Evolutionary conservation across 2,113 vertebrate species (phyloP), one percentile per base, ranked within the genome.

Genomic region (Paracanthobrama guichenoti): DNA sequence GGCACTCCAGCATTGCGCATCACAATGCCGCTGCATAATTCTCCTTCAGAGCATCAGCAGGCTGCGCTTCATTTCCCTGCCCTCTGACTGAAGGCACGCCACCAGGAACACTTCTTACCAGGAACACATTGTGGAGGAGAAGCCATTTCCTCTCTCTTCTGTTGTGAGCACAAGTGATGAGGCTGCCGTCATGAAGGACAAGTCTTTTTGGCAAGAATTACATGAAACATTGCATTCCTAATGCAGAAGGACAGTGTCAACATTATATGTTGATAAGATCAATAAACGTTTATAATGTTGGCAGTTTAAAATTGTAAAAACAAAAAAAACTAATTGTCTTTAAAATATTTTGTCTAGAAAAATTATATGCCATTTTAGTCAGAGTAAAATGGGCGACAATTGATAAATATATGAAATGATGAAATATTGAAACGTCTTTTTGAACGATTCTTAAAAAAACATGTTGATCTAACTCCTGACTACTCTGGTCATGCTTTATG

Each of bases 1-100:
- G 82, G 84, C 86, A 81, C 82, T 81, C 85, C 83, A 87, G 66
- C 69, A 42, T 64, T 80, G 71, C 42, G 60, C 79, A 84, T 74
- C 64, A 82, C 88, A 77, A 84, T 79, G 22, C 69, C 62, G 53
- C 84, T 86, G 85, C 85, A 85, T 87, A 81, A 87, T 85, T 82
- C 69, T 48, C 78, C 76, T 88, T 24, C 71, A 74, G 67, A 81
- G 88, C 85, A 86, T 83, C 82, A 72, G 79, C 59, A 85, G 72
- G 79, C 69, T 42, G 66, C 39, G 57, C 55, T 84, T 79, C 53
- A 50, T 64, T 83, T 85, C 39, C 28, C 77, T 22, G 35, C 48
- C 44, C 26, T 79, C 35, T 81, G 78, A 82, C 74, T 85, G 81
- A 78, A 87, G 86, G 67, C 81, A 75, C 60, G 71, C 81, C 83